Conservation (phyloP, 1,140 invertebrate species). For the Platorchestia sp. region DNA sequence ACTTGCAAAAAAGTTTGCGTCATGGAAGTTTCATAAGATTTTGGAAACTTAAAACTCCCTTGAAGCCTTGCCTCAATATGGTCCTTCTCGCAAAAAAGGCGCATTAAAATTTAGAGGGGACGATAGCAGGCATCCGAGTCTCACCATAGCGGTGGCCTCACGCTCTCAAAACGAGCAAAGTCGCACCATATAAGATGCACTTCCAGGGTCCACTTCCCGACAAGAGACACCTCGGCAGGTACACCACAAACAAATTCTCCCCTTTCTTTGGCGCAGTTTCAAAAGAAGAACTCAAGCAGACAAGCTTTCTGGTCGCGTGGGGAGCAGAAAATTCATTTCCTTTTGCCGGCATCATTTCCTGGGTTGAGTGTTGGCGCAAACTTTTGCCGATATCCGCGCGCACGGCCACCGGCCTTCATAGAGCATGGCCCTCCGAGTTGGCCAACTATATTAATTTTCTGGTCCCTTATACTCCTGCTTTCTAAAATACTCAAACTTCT, state of each 20-base stretch:
- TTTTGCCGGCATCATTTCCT: constrained; percentile 19
- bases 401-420: constrained; percentile 3
- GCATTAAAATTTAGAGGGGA: neutral
- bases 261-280: neutral
- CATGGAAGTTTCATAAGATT: neutral
- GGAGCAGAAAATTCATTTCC: constrained; percentile 33
- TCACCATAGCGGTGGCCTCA: neutral
- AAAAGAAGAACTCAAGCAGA: constrained; percentile 18
- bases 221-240: neutral
- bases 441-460: constrained; percentile 35
- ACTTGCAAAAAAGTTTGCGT: neutral
- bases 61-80: neutral
- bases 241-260: neutral
- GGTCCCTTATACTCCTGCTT: constrained; percentile 23
- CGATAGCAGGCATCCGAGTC: neutral
- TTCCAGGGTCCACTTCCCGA: neutral
- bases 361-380: neutral
- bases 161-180: neutral
- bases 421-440: neutral
- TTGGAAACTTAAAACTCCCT: neutral
- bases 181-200: neutral
- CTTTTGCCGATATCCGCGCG: constrained; percentile 15
- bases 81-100: neutral
- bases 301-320: neutral
- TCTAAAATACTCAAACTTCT: constrained; percentile 36